Percentiles rank a stretch among this genome's conserved stretches.
Conservation (phyloP, 2,797 vertebrate species). For the Galagoides demidoff region DNA sequence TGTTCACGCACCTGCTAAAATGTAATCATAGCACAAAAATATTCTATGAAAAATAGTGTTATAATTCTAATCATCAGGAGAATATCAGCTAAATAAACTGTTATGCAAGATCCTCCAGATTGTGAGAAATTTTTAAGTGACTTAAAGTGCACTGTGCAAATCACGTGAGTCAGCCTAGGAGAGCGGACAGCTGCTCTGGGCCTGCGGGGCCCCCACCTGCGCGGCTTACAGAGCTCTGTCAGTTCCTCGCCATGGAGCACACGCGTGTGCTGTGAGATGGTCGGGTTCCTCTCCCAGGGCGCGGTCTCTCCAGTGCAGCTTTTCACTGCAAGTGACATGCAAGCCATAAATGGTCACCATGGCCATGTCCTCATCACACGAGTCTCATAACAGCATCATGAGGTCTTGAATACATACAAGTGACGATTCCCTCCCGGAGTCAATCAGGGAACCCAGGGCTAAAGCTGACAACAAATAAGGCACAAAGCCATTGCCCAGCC, state of each 20-base stretch:
- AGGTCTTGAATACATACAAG: not conserved
- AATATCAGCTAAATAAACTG: not conserved
- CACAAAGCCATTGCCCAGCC: rapidly evolving
- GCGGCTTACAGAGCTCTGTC: conserved; percentile 40
- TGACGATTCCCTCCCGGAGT: not conserved
- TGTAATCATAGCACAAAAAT: conserved; percentile 50
- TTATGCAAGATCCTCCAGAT: not conserved
- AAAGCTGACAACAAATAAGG: too few species aligned
- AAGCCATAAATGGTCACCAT: rapidly evolving
- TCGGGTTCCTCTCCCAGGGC: not conserved
- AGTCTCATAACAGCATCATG: rapidly evolving
- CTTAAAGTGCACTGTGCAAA: conserved; percentile 60
- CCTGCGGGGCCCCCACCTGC: conserved; percentile 64
- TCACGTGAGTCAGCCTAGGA: conserved; percentile 18
- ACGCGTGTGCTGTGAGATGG: not conserved
- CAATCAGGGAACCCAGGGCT: rapidly evolving
- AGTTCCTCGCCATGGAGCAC: conserved; percentile 68
- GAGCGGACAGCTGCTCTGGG: not conserved
- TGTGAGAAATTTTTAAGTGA: conserved; percentile 28
- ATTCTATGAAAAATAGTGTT: not conserved
- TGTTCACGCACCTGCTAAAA: not conserved
- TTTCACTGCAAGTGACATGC: rapidly evolving
- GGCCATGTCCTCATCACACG: rapidly evolving
- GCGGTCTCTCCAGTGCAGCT: rapidly evolving
- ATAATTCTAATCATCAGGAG: not conserved